Evolutionary conservation across 1,140 invertebrate species (phyloP).

Genomic region (Drosophila lowei): DNA sequence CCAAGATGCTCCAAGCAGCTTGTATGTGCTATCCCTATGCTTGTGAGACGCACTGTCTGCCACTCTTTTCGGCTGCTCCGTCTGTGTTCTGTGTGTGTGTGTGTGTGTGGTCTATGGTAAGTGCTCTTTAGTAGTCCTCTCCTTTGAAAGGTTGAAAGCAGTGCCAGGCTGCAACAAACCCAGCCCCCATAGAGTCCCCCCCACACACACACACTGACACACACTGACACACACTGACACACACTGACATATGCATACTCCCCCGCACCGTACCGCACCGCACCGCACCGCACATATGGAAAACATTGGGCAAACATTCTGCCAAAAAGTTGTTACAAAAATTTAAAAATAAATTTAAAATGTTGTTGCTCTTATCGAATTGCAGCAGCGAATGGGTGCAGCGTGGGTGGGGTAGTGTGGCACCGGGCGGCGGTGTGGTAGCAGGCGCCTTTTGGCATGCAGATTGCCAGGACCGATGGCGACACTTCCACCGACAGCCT

Average conservation of each 20-base stretch:
- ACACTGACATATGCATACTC: neutral
- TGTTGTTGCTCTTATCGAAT: constrained; percentile 31
- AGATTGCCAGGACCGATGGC: constrained; percentile 44
- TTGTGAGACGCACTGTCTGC: too few relatives aligned
- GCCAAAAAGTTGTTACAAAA: constrained; percentile 40
- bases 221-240: neutral
- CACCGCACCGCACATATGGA: too few relatives aligned
- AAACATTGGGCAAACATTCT: constrained; percentile 1
- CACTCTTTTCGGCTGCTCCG: too few relatives aligned
- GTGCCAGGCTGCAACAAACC: constrained; percentile 39
- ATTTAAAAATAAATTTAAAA: constrained; percentile 61
- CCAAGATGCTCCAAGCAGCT: too few relatives aligned
- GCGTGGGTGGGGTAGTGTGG: too few relatives aligned
- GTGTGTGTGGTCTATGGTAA: constrained; percentile 27
- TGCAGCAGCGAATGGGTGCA: neutral
- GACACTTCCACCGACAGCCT: constrained; percentile 9
- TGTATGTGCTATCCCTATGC: too few relatives aligned
- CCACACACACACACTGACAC: neutral
- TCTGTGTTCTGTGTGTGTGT: constrained; percentile 7
- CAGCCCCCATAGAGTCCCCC: neutral
- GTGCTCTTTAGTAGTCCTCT: neutral
- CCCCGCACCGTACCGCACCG: too few relatives aligned
- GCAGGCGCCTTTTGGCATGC: constrained; percentile 34
- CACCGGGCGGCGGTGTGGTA: neutral
- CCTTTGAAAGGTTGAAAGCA: constrained; percentile 40